Conservation (phyloP, 1,140 invertebrate species). For the Planococcus citri region DNA sequence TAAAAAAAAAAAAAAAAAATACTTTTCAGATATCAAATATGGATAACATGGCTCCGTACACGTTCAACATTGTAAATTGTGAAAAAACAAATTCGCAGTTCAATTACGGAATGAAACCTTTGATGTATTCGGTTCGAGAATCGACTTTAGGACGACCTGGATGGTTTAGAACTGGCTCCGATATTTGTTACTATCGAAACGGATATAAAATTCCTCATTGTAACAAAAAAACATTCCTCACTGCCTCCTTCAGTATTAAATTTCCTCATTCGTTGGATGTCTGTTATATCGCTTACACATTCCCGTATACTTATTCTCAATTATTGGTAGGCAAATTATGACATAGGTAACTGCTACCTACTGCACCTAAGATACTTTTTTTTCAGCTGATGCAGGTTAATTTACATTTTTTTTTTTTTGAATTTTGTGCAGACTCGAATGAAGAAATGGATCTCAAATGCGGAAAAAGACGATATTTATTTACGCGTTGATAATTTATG, state of each 20-base stretch:
- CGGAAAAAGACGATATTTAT: slow-evolving; percentile 25
- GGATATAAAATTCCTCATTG: slow-evolving; percentile 44
- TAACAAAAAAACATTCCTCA: slow-evolving; percentile 53
- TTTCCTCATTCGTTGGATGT: slow-evolving; percentile 68
- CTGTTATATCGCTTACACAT: slow-evolving; percentile 83
- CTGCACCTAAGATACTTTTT: too few species aligned
- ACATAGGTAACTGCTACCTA: neutral
- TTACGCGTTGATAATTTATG: slow-evolving; percentile 34
- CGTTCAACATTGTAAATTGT: slow-evolving; percentile 85
- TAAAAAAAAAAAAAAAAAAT: neutral
- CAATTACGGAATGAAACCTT: slow-evolving; percentile 83
- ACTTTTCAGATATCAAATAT: slow-evolving; percentile 46
- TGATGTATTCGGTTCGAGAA: slow-evolving; percentile 72
- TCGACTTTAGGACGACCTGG: slow-evolving; percentile 48
- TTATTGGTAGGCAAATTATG: slow-evolving; percentile 44
- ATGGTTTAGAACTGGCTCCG: slow-evolving; percentile 59
- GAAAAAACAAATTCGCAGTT: slow-evolving; percentile 82
- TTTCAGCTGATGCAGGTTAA: neutral
- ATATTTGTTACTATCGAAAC: slow-evolving; percentile 73
- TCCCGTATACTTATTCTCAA: slow-evolving; percentile 74
- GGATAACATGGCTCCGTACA: slow-evolving; percentile 53
- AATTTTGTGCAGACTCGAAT: slow-evolving; percentile 54
- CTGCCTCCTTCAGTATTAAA: slow-evolving; percentile 66
- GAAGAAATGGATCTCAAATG: slow-evolving; percentile 43
- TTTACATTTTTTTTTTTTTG: slow-evolving; percentile 28